Evolutionary conservation across 2,113 vertebrate genomes (phyloP).

Genomic region (Platysteira castanea): DNA sequence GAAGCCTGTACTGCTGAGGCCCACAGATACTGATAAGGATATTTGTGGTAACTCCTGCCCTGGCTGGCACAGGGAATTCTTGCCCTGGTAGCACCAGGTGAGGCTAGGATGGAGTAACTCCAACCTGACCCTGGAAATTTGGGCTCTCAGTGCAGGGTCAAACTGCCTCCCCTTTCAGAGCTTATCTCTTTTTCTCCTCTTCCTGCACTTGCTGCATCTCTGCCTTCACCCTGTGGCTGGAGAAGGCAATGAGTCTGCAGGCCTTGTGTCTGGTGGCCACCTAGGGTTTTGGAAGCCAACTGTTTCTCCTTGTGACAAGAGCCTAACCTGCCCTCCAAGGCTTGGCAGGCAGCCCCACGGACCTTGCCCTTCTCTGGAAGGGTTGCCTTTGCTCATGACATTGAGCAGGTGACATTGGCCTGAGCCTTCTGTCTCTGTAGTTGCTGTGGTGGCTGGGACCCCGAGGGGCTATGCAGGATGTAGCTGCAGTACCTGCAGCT

Average conservation of each 20-base stretch:
- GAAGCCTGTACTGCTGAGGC: not conserved
- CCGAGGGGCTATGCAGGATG: rapidly evolving
- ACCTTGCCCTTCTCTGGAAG: not conserved
- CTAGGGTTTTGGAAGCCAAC: not conserved
- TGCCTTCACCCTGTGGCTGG: not conserved
- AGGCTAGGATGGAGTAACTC: not conserved
- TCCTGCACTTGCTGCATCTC: rapidly evolving
- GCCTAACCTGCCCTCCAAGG: not conserved
- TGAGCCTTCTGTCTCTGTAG: not conserved
- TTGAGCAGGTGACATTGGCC: not conserved
- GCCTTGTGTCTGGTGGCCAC: not conserved
- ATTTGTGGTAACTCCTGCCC: not conserved
- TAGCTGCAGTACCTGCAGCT: not conserved
- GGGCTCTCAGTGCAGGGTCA: not conserved
- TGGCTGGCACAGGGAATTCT: not conserved
- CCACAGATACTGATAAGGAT: not conserved
- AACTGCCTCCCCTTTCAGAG: not conserved
- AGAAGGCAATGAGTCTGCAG: not conserved
- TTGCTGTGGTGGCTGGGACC: not conserved
- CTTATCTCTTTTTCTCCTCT: not conserved
- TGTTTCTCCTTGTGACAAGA: not conserved
- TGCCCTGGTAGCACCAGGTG: not conserved
- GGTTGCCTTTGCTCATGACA: not conserved
- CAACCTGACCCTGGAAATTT: not conserved
- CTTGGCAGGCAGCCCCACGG: not conserved